A percentile compares a stretch with the other conserved stretches of the same genome.
These are phyloP conservation scores for Villa cingulata DNA, from an alignment of 2,888 invertebrate species.

Conservation along the genomic window DNA sequence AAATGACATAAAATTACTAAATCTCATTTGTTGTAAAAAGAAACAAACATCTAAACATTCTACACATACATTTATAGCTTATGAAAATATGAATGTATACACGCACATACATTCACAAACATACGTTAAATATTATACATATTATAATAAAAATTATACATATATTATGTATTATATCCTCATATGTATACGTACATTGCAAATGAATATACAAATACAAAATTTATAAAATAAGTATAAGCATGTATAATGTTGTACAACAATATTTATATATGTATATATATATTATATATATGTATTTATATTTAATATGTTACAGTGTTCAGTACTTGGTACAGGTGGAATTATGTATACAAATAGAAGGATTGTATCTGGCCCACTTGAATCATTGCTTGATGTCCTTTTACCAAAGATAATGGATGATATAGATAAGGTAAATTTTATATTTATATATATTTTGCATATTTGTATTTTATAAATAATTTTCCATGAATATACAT, in stretches of 20 bases:
- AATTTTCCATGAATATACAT: neutral
- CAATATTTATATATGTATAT: too few relatives aligned
- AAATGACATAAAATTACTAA: slow-evolving; percentile 10
- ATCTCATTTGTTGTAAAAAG: slow-evolving; percentile 9
- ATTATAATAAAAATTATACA: neutral
- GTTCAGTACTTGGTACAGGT: slow-evolving; percentile 32
- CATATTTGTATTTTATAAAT: neutral
- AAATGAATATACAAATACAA: too few relatives aligned
- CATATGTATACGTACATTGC: neutral
- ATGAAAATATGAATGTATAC: too few relatives aligned
- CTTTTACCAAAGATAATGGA: slow-evolving; percentile 29
- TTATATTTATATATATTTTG: neutral
- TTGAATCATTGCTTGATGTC: slow-evolving; percentile 31
- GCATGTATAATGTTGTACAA: neutral
- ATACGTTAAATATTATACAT: neutral
- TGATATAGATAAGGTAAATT: slow-evolving; percentile 33
- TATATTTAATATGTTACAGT: slow-evolving; percentile 19
- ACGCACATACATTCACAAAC: too few relatives aligned
- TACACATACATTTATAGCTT: neutral
- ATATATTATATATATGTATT: neutral
- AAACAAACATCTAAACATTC: too few relatives aligned
- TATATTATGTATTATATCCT: too few relatives aligned
- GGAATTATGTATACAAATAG: slow-evolving; percentile 35
- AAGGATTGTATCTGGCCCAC: slow-evolving; percentile 34
- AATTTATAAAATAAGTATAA: too few relatives aligned